Conservation (phyloP, 1,140 invertebrate genomes). For the Penaeus japonicus region DNA sequence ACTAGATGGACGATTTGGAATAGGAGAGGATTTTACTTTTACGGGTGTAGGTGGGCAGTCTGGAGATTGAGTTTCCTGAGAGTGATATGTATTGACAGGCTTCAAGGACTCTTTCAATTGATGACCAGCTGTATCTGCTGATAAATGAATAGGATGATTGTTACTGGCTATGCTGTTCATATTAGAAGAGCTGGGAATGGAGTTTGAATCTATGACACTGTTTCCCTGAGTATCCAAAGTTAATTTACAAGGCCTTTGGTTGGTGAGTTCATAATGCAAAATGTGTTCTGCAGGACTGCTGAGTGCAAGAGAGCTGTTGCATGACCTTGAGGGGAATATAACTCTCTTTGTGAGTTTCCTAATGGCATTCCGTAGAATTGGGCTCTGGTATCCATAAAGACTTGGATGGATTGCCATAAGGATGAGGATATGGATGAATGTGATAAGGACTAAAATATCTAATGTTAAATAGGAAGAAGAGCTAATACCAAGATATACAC, state of each 20-base stretch:
- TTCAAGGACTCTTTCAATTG: no score
- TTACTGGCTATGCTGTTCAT: no score
- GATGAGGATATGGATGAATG: not conserved
- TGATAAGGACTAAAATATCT: not conserved
- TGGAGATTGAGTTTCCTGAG: not conserved
- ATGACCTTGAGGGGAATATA: not conserved
- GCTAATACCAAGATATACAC: not conserved
- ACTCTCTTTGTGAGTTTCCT: not conserved
- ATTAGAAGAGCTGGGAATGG: no score
- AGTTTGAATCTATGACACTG: no score
- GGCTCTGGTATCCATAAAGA: not conserved
- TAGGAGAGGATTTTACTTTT: not conserved
- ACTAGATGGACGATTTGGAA: not conserved
- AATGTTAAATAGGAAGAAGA: not conserved
- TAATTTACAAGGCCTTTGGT: no score
- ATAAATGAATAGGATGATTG: no score
- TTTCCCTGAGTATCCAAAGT: no score
- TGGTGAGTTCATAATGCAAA: no score
- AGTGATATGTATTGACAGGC: not conserved
- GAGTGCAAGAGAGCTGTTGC: not conserved
- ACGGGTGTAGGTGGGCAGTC: not conserved
- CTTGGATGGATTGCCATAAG: not conserved
- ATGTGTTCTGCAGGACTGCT: not conserved
- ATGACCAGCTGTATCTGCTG: no score
- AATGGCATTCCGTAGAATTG: not conserved